Evolutionary conservation across 2,113 vertebrate genomes (phyloP).

Genomic region (Pristiophorus japonicus): DNA sequence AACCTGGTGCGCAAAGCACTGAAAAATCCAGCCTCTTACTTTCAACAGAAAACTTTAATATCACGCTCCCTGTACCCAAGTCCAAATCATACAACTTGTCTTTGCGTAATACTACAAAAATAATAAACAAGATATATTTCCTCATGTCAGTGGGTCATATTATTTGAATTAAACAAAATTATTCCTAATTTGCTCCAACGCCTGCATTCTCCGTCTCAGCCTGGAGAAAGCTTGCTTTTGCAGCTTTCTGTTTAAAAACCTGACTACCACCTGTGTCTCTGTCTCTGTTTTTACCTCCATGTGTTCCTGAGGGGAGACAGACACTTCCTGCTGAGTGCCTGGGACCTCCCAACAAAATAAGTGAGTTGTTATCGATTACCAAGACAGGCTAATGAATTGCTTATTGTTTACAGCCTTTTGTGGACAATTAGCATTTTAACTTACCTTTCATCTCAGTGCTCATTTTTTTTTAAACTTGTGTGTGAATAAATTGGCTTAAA

Average conservation of each 20-base stretch:
- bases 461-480: neutral
- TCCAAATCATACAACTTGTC: neutral
- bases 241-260: neutral
- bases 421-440: neutral
- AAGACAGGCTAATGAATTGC: neutral
- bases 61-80: neutral
- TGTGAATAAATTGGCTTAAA: neutral
- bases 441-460: neutral
- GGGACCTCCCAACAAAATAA: neutral
- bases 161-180: neutral
- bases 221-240: neutral
- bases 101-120: neutral
- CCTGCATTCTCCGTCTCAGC: neutral
- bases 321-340: neutral
- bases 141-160: neutral
- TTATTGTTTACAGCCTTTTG: neutral
- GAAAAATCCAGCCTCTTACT: no score
- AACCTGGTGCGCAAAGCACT: no score
- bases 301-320: neutral
- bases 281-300: neutral
- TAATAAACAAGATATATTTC: no score
- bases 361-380: neutral
- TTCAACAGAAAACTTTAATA: neutral
- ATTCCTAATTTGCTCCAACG: no score
- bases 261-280: neutral